Conservation (phyloP, 1,140 invertebrate genomes). For the Tetramorium parvispinum region DNA sequence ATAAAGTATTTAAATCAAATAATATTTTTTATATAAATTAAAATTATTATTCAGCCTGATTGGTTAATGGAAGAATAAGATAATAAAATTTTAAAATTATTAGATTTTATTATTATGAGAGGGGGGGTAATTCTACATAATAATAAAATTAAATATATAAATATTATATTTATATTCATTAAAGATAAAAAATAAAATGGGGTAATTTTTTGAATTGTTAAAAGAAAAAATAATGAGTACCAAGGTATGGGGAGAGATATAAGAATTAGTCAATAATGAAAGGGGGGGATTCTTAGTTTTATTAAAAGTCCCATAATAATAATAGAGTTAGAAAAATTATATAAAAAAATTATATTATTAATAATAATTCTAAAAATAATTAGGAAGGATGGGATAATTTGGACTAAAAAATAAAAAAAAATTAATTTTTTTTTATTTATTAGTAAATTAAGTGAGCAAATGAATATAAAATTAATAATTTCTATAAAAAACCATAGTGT, state of each 20-base stretch:
- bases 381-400: background rate
- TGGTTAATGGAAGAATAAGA: conserved; percentile 1
- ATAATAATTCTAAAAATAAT: background rate
- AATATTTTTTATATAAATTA: conserved; percentile 1
- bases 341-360: background rate
- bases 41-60: background rate
- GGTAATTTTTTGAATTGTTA: background rate
- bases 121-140: background rate
- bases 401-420: background rate
- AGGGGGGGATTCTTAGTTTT: no score
- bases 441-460: background rate
- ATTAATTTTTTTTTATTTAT: conserved; percentile 19
- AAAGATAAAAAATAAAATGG: background rate
- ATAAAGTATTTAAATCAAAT: background rate
- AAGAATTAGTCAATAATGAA: no score
- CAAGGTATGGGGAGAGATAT: no score
- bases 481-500: background rate
- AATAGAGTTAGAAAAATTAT: background rate
- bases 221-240: no score
- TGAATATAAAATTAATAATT: conserved; percentile 2
- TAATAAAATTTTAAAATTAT: background rate
- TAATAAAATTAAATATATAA: background rate
- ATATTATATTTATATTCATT: background rate
- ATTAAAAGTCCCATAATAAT: background rate
- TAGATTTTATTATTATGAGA: background rate